These are phyloP conservation scores for Proterorhinus semilunaris DNA, from an alignment of 2,113 vertebrate species.

Conservation along the genomic window DNA sequence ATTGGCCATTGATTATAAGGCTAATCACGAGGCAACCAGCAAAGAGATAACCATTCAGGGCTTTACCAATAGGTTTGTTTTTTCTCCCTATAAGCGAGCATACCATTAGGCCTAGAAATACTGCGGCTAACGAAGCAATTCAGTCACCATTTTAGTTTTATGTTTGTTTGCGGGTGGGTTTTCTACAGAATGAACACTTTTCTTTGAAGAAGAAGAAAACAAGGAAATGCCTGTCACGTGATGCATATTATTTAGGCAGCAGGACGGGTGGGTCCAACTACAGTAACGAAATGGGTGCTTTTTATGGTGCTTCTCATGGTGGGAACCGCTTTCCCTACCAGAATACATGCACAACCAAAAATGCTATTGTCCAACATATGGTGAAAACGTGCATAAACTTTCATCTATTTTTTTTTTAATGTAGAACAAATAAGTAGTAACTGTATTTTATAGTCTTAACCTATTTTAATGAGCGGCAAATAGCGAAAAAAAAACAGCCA, in stretches of 20 bases:
- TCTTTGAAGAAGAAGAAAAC: constrained; percentile 64
- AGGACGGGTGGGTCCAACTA: constrained; percentile 66
- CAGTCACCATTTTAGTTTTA: constrained; percentile 7
- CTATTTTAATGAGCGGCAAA: no score
- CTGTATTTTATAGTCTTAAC: no score
- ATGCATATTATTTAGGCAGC: constrained; percentile 56
- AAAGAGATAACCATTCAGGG: constrained; percentile 55
- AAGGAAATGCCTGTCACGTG: constrained; percentile 61
- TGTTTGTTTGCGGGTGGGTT: constrained; percentile 8
- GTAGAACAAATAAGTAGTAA: no score
- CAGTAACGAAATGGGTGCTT: constrained; percentile 73
- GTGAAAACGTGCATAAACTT: no score
- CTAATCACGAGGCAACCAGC: constrained; percentile 68
- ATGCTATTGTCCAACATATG: no score
- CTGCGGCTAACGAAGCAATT: constrained; percentile 26
- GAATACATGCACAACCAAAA: no score
- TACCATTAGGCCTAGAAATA: constrained; percentile 39
- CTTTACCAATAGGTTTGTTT: constrained; percentile 32
- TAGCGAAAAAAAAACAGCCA: no score
- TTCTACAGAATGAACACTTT: constrained; percentile 28
- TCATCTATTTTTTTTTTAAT: no score
- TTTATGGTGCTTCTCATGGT: not conserved
- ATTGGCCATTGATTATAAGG: constrained; percentile 71
- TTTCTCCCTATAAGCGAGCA: constrained; percentile 17
- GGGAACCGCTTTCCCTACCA: no score